Evolutionary conservation across 2,888 invertebrate species (phyloP).

Genomic region (Meganola albula): DNA sequence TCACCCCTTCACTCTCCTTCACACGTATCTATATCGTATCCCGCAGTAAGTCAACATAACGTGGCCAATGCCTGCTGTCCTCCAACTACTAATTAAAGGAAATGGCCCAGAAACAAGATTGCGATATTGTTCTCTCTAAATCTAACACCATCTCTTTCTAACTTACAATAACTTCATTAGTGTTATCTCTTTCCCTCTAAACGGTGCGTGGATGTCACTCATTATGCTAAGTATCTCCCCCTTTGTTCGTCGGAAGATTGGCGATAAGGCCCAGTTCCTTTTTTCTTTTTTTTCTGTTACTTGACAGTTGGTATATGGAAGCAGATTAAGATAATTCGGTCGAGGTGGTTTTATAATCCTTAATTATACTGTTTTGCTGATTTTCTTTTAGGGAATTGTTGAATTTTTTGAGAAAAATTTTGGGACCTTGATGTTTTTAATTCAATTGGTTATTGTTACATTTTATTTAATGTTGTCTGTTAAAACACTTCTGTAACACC

Average conservation of each 20-base stretch:
- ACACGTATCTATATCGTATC: conserved; percentile 38
- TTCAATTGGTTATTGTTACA: too few species aligned
- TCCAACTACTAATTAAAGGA: conserved; percentile 73
- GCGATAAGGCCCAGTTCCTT: conserved; percentile 43
- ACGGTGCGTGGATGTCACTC: conserved; percentile 72
- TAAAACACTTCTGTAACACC: too few species aligned
- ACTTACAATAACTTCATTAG: conserved; percentile 11
- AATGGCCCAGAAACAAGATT: conserved; percentile 79
- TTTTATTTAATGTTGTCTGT: too few species aligned
- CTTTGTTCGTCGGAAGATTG: conserved; percentile 62
- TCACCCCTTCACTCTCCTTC: too few species aligned
- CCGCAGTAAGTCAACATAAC: conserved; percentile 57
- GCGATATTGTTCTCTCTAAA: conserved; percentile 73
- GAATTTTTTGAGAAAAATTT: conserved; percentile 1
- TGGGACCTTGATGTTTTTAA: too few species aligned
- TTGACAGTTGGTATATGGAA: conserved; percentile 77
- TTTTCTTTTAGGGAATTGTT: conserved; percentile 7
- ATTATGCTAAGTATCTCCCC: conserved; percentile 76
- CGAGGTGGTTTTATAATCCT: conserved; percentile 49
- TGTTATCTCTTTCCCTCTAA: conserved; percentile 50
- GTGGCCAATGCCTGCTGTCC: conserved; percentile 63
- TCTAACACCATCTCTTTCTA: conserved; percentile 36
- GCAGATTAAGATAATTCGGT: conserved; percentile 69
- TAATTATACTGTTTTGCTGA: conserved; percentile 57
- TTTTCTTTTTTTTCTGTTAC: conserved; percentile 48